Evolutionary conservation across 2,888 invertebrate species (phyloP).

Genomic region (Pseudanteris insignis): DNA sequence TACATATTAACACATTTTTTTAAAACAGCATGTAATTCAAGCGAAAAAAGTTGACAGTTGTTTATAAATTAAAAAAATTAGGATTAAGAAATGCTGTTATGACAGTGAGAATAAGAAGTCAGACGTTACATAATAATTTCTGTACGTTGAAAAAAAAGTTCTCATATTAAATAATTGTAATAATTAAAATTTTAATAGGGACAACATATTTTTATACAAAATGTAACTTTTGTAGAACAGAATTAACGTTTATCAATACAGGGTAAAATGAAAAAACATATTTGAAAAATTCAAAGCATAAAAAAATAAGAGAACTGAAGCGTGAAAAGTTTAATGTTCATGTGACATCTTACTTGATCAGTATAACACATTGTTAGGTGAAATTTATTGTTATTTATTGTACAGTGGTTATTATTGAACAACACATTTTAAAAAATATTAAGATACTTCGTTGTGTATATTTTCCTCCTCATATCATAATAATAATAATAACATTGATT

Average conservation of each 20-base stretch:
- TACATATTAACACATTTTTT: constrained; percentile 10
- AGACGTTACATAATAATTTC: constrained; percentile 9
- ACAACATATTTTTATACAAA: background rate
- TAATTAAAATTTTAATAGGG: background rate
- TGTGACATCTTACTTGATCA: background rate
- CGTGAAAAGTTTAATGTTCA: background rate
- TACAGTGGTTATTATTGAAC: constrained; percentile 16
- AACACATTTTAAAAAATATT: constrained; percentile 7
- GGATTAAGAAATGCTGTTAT: background rate
- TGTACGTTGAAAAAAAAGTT: constrained; percentile 2
- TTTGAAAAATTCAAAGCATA: no score
- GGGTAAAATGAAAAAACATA: no score
- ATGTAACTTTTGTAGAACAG: background rate
- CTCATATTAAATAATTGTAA: no score
- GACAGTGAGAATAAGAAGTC: constrained; percentile 11
- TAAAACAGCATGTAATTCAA: constrained; percentile 7
- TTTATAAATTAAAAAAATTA: constrained; percentile 7
- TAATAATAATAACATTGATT: constrained; percentile 1
- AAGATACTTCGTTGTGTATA: constrained; percentile 6
- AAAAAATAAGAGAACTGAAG: no score
- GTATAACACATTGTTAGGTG: constrained; percentile 20
- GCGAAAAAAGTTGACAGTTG: constrained; percentile 7
- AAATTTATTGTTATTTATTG: constrained; percentile 17
- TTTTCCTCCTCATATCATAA: constrained; percentile 1
- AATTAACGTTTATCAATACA: no score